phyloP scores from a whole-genome alignment of 2,113 vertebrate species.

The Cyprinodon variegatus region DNA sequence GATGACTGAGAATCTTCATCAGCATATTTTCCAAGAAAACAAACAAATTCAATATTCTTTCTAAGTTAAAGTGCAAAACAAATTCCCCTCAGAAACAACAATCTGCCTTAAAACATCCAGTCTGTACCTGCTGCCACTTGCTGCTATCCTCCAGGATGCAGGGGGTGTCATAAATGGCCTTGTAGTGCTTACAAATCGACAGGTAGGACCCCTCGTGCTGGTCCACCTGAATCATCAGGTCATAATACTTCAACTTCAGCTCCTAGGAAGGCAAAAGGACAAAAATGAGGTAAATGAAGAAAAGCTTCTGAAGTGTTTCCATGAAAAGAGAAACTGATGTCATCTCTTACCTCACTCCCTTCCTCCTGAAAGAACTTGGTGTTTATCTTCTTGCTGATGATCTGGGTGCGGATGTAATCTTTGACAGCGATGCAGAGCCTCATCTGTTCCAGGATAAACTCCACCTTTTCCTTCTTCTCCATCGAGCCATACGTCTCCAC shows the following conservation, averaged over 20 bases:
- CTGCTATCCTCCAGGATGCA: slow-evolving; percentile 94
- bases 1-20: too few species aligned
- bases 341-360: slow-evolving; percentile 86
- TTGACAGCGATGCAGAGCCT: slow-evolving; percentile 97
- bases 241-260: slow-evolving; percentile 96
- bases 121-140: slow-evolving; percentile 95
- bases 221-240: slow-evolving; percentile 99
- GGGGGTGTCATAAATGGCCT: slow-evolving; percentile 97
- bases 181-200: slow-evolving; percentile 98
- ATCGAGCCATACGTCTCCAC: slow-evolving; percentile 99
- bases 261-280: slow-evolving; percentile 79
- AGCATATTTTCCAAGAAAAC: too few species aligned
- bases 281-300: not conserved
- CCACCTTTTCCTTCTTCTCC: slow-evolving; percentile 98
- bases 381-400: slow-evolving; percentile 99
- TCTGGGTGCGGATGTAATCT: slow-evolving; percentile 97
- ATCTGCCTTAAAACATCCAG: not conserved
- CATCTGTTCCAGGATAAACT: slow-evolving; percentile 99
- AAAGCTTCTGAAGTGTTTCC: not conserved
- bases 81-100: not conserved
- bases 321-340: not conserved
- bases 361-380: slow-evolving; percentile 99
- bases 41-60: too few species aligned
- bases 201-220: slow-evolving; percentile 97
- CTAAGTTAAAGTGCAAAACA: not conserved